These are phyloP conservation scores for Maniola jurtina DNA, from an alignment of 1,140 invertebrate species.

Conservation along the genomic window DNA sequence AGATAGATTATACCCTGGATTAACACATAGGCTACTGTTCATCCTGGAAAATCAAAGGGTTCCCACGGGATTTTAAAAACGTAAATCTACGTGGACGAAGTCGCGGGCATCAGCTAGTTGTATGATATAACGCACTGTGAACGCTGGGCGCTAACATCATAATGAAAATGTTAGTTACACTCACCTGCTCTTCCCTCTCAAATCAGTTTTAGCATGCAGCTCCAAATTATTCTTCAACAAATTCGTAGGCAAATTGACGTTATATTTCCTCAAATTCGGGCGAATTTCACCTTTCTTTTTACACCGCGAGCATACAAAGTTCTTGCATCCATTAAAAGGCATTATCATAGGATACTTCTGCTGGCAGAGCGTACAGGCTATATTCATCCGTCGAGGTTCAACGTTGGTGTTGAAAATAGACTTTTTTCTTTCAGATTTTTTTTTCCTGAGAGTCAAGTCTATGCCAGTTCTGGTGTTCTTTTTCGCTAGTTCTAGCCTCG, in stretches of 20 bases:
- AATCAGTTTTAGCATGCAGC: slow-evolving; percentile 36
- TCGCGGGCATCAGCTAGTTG: no score
- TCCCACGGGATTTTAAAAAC: no score
- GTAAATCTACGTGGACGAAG: no score
- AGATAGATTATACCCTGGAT: no score
- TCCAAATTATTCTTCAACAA: slow-evolving; percentile 38
- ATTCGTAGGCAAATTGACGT: slow-evolving; percentile 28
- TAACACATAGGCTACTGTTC: no score
- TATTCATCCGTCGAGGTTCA: slow-evolving; percentile 39
- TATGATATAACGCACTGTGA: neutral
- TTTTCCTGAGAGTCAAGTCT: slow-evolving; percentile 26
- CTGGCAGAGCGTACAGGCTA: slow-evolving; percentile 44
- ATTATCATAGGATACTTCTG: slow-evolving; percentile 54
- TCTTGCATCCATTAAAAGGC: slow-evolving; percentile 36
- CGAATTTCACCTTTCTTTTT: slow-evolving; percentile 43
- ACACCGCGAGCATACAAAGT: slow-evolving; percentile 52
- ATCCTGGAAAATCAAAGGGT: no score
- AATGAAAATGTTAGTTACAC: neutral
- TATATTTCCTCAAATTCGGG: slow-evolving; percentile 33
- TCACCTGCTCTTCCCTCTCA: slow-evolving; percentile 43
- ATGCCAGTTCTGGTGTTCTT: slow-evolving; percentile 29
- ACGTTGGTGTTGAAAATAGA: slow-evolving; percentile 21
- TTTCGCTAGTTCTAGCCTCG: slow-evolving; percentile 22
- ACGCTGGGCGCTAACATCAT: neutral
- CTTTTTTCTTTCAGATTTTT: slow-evolving; percentile 23